Evolutionary conservation across 2,888 invertebrate genomes (phyloP), one percentile per base, ranked within the genome.

Genomic region (Theretra japonica): DNA sequence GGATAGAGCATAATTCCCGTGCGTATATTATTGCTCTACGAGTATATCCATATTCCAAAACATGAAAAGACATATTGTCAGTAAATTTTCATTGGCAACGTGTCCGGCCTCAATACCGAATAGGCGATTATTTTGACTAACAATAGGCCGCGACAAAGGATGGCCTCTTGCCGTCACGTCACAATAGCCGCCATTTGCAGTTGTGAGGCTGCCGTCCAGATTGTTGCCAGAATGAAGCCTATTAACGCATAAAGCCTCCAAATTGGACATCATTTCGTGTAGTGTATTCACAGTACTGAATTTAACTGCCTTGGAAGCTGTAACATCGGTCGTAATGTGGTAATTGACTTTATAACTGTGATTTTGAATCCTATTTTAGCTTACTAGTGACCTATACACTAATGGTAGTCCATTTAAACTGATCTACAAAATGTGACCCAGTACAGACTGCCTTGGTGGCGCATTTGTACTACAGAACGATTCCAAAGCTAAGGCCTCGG

Each of bases 81-180:
- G 56, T 19, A n/a, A 19, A 53, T 65, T 71, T 65, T 65, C 62
- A 41, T 65, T 33, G 48, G 48, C 30, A 56, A 65, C 62, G 56
- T 19, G 53, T 59, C n/a, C 59, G 23, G 23, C 50, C 48, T 70
- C 72, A 41, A 72, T 73, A 71, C 70, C 59, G 75, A 76, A 74
- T 74, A 74, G 76, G 74, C 72, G 71, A 80, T 80, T 76, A 73
- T 75, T 70, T 71, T 58, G 48, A 68, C 59, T 69, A 71, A 77
- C 77, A 83, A 80, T 78, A 72, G 76, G 41, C 21, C 62, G 56
- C 75, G 73, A 80, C 81, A 78, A 83, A 78, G 69, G 72, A 75
- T 65, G 33, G 68, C 62, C 70, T 73, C 69, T 73, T 57, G 25
- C 68, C 70, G 58, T 62, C 58, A 23, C 30, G 56, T 41, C 41